These are phyloP conservation scores for Calephelis virginiensis DNA, from an alignment of 1,140 invertebrate species.

Conservation along the genomic window DNA sequence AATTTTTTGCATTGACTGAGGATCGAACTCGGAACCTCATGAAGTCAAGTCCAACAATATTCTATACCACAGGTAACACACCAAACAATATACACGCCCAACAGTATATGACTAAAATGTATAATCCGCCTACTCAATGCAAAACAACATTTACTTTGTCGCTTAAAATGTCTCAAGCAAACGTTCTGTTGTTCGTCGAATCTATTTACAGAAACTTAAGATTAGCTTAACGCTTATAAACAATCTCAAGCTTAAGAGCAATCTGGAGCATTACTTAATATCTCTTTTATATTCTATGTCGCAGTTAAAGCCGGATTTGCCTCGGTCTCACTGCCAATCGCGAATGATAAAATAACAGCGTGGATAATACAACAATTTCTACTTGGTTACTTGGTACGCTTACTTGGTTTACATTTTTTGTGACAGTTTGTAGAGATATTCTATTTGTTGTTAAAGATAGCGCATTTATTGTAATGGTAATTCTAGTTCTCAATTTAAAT, in stretches of 20 bases:
- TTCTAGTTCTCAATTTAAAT: no score
- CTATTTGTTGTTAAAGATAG: no score
- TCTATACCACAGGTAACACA: no score
- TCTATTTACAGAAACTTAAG: conserved; percentile 15
- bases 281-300: conserved; percentile 8
- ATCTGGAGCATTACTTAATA: conserved; percentile 13
- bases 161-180: neutral
- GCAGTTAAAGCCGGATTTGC: conserved; percentile 10
- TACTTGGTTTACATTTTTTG: conserved; percentile 4
- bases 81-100: no score
- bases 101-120: no score
- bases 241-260: conserved; percentile 10
- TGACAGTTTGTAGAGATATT: no score
- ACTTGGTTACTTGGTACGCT: neutral
- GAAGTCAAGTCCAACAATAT: no score
- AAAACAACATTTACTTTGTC: neutral
- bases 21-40: no score
- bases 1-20: no score
- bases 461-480: no score
- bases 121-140: no score
- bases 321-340: conserved; percentile 3
- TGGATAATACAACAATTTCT: conserved; percentile 1
- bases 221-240: conserved; percentile 30
- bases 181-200: neutral
- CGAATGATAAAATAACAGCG: neutral